A percentile compares a stretch with the other conserved stretches of the same genome.
Conservation (phyloP, 2,797 vertebrate species). For the Aviceda cuculoides region DNA sequence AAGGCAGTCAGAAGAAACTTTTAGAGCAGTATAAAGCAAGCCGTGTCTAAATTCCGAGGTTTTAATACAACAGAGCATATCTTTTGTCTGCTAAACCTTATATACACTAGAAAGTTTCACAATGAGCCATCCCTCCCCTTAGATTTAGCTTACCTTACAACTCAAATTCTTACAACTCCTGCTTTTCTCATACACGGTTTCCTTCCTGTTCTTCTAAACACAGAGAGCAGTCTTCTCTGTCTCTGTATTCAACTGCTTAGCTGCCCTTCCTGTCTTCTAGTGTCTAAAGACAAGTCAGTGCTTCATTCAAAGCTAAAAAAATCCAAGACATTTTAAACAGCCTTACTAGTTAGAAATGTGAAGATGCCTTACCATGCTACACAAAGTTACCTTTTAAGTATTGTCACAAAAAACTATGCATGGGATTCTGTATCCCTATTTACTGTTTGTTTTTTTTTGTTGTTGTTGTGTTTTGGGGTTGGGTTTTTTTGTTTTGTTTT, state of each 20-base stretch:
- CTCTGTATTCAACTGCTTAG: background rate
- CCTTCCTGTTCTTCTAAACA: constrained; percentile 13
- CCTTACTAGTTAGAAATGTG: background rate
- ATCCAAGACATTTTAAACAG: background rate
- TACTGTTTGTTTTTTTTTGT: background rate
- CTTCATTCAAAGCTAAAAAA: background rate
- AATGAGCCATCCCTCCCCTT: background rate
- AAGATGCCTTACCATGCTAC: background rate
- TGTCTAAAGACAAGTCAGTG: background rate
- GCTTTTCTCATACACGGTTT: background rate
- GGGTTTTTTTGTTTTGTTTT: background rate
- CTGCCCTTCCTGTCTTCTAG: background rate
- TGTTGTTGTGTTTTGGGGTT: background rate
- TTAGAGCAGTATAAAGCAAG: background rate
- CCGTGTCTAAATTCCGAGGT: background rate
- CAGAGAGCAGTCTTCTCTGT: background rate
- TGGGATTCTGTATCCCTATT: background rate
- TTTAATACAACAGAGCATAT: background rate
- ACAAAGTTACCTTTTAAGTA: background rate
- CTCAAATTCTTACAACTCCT: background rate
- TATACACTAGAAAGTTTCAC: accelerated
- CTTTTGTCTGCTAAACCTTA: background rate
- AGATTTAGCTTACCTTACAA: background rate
- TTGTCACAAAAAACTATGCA: background rate
- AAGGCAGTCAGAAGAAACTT: background rate